Evolutionary conservation across 2,888 invertebrate species (phyloP).

Genomic region (Oscheius onirici): DNA sequence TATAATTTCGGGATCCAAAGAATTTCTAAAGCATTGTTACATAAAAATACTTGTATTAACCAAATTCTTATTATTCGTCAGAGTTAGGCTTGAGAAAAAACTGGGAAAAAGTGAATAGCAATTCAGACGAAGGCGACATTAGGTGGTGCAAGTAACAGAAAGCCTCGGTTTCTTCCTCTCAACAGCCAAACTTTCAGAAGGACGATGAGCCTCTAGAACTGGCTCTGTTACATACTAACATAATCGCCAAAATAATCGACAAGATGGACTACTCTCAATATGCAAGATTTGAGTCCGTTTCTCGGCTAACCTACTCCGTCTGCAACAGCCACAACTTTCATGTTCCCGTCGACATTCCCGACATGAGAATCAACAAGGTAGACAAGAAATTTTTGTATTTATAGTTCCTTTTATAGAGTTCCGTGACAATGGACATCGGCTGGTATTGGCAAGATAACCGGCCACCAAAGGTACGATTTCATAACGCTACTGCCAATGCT

Average conservation of each 20-base stretch:
- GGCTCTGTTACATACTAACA: not conserved
- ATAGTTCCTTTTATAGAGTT: not conserved
- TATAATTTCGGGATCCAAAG: too few relatives aligned
- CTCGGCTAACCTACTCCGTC: not conserved
- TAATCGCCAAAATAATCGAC: not conserved
- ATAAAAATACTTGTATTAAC: too few relatives aligned
- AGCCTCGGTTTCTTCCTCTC: not conserved
- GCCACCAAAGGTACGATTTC: not conserved
- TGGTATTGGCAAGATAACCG: not conserved
- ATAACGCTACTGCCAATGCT: not conserved
- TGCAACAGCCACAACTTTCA: not conserved
- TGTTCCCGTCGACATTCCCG: not conserved
- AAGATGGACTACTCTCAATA: conserved; percentile 8
- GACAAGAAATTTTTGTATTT: not conserved
- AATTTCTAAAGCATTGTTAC: too few relatives aligned
- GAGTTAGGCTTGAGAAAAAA: too few relatives aligned
- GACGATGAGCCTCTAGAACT: conserved; percentile 5
- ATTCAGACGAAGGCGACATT: too few relatives aligned
- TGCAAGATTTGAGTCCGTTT: not conserved
- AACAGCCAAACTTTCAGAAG: not conserved
- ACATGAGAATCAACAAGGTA: conserved; percentile 10
- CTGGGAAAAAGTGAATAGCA: too few relatives aligned
- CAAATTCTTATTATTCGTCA: too few relatives aligned
- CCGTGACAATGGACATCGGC: not conserved
- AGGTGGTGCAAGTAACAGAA: too few relatives aligned